Conservation (phyloP, 1,140 invertebrate species). For the Caenorhabditis latens region DNA sequence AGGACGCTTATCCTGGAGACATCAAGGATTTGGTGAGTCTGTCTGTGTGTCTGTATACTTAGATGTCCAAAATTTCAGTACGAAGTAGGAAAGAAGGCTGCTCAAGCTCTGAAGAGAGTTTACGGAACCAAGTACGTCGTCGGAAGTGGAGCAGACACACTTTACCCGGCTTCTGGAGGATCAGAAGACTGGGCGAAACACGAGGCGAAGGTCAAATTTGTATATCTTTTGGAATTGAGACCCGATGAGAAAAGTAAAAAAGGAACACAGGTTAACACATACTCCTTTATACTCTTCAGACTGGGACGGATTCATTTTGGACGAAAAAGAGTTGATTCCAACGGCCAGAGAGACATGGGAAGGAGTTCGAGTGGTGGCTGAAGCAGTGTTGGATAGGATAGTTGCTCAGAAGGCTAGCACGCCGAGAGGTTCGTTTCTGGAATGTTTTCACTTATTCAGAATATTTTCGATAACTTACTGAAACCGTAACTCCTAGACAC, state of each 20-base stretch:
- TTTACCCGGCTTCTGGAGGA: constrained; percentile 74
- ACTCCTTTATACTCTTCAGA: constrained; percentile 63
- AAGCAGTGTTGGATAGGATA: constrained; percentile 73
- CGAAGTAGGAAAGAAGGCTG: constrained; percentile 75
- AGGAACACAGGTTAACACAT: background rate
- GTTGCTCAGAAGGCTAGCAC: background rate
- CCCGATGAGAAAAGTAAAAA: constrained; percentile 76
- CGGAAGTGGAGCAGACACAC: constrained; percentile 74
- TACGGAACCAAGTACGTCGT: constrained; percentile 77
- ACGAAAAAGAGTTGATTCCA: constrained; percentile 75
- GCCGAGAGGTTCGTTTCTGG: background rate
- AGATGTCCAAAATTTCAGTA: constrained; percentile 68
- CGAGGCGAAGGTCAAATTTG: constrained; percentile 74
- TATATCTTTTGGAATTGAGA: constrained; percentile 75
- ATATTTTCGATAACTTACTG: no score
- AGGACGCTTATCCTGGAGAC: constrained; percentile 77
- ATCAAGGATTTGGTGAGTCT: constrained; percentile 73
- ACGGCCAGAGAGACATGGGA: constrained; percentile 77
- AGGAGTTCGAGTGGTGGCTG: constrained; percentile 75
- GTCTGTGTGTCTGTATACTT: background rate
- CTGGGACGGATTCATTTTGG: constrained; percentile 77
- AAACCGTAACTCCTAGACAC: no score
- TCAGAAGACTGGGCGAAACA: constrained; percentile 77
- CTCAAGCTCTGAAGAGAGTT: constrained; percentile 70
- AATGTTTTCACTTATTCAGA: background rate